Evolutionary conservation across 2,888 invertebrate species (phyloP), one percentile per base, ranked within the genome.

Genomic region (Maniola hyperantus): DNA sequence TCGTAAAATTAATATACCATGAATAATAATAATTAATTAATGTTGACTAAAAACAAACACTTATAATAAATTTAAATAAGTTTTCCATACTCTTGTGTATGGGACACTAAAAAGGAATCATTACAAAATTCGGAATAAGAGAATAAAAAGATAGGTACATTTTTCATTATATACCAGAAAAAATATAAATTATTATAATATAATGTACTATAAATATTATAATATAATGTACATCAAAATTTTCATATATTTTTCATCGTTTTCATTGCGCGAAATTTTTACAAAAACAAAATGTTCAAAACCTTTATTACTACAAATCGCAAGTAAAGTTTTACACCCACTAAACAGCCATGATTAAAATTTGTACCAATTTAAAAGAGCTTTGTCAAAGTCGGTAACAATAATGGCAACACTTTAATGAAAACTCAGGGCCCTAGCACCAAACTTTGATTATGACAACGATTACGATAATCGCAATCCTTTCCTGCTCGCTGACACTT

Each of bases 351-450:
- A 18, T 48, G 48, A 7, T 8, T 15, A 18, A 48, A 48, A 48
- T 48, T 48, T 48, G 48, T 48, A 48, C 48, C 48, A 48, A 15
- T 48, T 48, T 44, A 13, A 4, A 42, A 48, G n/a, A 15, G 15
- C 48, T 48, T 18, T 18, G 4, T 15, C 48, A 18, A 48, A 48
- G 18, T 48, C 8, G 48, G 48, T 48, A 48, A 48, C 48, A 48
- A 15, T 48, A 48, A 48, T 48, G 48, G 48, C 48, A 48, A 48
- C 48, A 48, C 48, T 48, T 7, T 48, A 42, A 42, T 42, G 48
- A 15, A 18, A 48, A 48, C 8, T 8, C 15, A 48, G 15, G 48
- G 8, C 7, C 48, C 15, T 10, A 48, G 15, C 48, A 48, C 48
- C 18, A 4, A 48, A 48, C 48, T 18, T 48, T 48, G 10, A 48